These are phyloP conservation scores for Macrotus californicus DNA, from an alignment of 2,113 vertebrate species.

Conservation along the genomic window DNA sequence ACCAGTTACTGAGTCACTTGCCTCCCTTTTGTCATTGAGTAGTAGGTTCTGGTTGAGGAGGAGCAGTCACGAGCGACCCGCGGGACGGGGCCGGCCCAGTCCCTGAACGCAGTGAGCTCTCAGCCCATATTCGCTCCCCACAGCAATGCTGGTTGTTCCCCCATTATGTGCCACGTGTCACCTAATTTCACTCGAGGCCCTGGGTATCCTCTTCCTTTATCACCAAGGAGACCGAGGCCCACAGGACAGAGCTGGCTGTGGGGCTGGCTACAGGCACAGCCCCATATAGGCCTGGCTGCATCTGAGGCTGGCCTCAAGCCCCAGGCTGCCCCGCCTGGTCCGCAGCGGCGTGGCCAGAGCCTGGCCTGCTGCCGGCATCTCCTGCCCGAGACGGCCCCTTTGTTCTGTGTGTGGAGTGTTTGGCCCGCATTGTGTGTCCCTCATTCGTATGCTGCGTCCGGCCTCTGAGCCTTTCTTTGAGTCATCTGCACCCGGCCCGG, in stretches of 20 bases:
- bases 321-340: not conserved
- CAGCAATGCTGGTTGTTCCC: no score
- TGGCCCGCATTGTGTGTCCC: rapidly evolving
- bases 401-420: not conserved
- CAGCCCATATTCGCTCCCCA: not conserved
- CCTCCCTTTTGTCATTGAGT: no score
- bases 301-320: rapidly evolving
- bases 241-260: rapidly evolving
- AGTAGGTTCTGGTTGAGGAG: not conserved
- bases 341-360: rapidly evolving
- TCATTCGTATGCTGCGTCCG: not conserved
- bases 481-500: not conserved
- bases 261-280: rapidly evolving
- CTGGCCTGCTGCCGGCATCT: not conserved
- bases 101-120: rapidly evolving
- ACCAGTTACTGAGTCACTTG: not conserved
- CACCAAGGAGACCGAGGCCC: not conserved
- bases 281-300: rapidly evolving
- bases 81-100: not conserved
- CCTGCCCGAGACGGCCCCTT: not conserved
- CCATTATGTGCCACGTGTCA: rapidly evolving
- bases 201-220: rapidly evolving
- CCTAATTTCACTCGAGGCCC: not conserved
- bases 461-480: not conserved
- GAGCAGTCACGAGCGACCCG: rapidly evolving